Conservation (phyloP, 2,113 vertebrate genomes). For the Macaca mulatta region DNA sequence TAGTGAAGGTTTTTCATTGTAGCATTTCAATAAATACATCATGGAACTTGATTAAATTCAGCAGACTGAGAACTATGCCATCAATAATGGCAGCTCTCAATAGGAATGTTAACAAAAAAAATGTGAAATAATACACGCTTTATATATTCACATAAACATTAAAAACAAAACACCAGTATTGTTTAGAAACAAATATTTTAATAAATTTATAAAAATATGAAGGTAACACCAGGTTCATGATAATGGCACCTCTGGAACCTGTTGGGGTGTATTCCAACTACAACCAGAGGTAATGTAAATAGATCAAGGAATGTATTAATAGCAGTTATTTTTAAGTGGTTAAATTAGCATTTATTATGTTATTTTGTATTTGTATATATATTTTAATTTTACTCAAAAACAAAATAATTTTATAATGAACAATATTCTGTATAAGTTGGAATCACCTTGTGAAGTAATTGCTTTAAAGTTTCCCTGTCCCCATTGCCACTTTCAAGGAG, state of each 20-base stretch:
- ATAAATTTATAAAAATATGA: neutral
- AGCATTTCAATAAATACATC: neutral
- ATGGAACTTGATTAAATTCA: neutral
- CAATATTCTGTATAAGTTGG: neutral
- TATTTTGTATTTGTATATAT: neutral
- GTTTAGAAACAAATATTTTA: neutral
- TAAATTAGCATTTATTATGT: neutral
- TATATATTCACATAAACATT: neutral
- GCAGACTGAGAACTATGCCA: neutral
- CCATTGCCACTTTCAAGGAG: neutral
- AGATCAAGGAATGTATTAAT: neutral
- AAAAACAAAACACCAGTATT: neutral
- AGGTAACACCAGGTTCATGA: neutral
- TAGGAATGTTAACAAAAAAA: neutral
- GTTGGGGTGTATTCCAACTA: neutral
- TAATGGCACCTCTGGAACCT: neutral
- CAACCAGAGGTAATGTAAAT: neutral
- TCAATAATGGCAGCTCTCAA: neutral
- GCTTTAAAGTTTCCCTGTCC: conserved; percentile 10
- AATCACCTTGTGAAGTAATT: conserved; percentile 59
- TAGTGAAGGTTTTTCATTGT: neutral
- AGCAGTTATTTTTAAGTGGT: neutral
- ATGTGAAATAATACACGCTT: neutral
- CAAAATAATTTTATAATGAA: neutral
- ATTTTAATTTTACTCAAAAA: neutral